phyloP scores from a whole-genome alignment of 2,888 invertebrate genomes.

The Hyalella azteca region DNA sequence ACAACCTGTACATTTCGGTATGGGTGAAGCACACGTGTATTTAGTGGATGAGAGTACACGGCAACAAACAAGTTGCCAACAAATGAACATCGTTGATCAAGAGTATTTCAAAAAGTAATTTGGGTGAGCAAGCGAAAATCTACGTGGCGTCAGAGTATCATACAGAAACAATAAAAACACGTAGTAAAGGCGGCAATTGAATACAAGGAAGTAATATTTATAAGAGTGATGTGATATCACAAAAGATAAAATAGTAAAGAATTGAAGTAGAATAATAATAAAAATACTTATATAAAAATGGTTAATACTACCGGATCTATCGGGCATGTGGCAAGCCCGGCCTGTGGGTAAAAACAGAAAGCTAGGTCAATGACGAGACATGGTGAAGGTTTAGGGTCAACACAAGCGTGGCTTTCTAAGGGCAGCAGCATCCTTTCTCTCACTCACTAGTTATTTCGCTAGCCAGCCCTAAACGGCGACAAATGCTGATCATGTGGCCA shows the following conservation, averaged over 20 bases:
- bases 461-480: too few relatives aligned
- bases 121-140: not conserved
- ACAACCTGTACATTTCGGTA: too few relatives aligned
- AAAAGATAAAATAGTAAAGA: conserved; percentile 12
- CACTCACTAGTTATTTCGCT: too few relatives aligned
- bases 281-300: conserved; percentile 58
- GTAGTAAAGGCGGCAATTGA: not conserved
- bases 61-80: not conserved
- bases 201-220: not conserved
- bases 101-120: not conserved
- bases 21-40: too few relatives aligned
- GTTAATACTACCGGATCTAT: conserved; percentile 61
- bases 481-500: too few relatives aligned
- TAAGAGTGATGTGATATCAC: conserved; percentile 12
- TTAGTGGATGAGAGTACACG: too few relatives aligned
- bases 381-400: not conserved
- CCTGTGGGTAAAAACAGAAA: conserved; percentile 45
- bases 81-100: not conserved
- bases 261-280: conserved; percentile 40
- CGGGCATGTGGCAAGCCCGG: conserved; percentile 54
- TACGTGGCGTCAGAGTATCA: not conserved
- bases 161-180: not conserved
- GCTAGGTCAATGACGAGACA: conserved; percentile 9
- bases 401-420: too few relatives aligned
- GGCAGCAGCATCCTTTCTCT: too few relatives aligned